Percentiles rank a stretch among this genome's conserved stretches.
Evolutionary conservation across 2,888 invertebrate genomes (phyloP).

Genomic region (Callinectes sapidus): DNA sequence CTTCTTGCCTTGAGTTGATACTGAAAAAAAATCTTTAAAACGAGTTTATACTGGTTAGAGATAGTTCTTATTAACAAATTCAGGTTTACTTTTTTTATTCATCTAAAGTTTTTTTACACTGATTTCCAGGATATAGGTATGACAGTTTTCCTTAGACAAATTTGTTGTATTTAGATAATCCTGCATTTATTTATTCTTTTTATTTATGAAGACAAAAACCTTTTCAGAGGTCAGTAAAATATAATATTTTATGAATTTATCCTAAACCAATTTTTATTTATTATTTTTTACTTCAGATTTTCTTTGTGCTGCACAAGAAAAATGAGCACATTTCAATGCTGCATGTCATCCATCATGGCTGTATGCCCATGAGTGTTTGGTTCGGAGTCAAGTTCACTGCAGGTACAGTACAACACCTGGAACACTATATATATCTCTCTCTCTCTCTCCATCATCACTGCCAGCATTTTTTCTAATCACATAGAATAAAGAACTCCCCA

Average conservation of each 20-base stretch:
- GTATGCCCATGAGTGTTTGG: constrained; percentile 98
- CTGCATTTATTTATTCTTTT: background rate
- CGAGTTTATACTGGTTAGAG: background rate
- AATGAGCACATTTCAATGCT: constrained; percentile 93
- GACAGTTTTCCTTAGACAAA: background rate
- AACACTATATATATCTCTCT: background rate
- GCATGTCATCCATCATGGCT: constrained; percentile 96
- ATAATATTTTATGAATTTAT: background rate
- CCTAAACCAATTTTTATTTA: background rate
- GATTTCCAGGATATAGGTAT: background rate
- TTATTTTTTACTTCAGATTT: constrained; percentile 81
- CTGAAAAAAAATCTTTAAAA: background rate
- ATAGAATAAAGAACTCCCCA: no score
- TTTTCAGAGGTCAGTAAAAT: background rate
- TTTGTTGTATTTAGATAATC: background rate
- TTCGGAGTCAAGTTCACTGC: constrained; percentile 96
- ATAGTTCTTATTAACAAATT: background rate
- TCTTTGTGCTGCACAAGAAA: constrained; percentile 96
- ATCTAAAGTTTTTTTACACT: background rate
- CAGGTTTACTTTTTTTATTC: background rate
- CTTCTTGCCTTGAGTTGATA: background rate
- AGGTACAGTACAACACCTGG: constrained; percentile 79
- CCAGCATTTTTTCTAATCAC: no score
- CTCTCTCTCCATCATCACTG: no score
- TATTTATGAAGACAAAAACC: background rate